Percentiles rank a stretch among this genome's conserved stretches.
These are phyloP conservation scores for Trididemnum clinides DNA, from an alignment of 23 tunicate species.

Conservation along the genomic window DNA sequence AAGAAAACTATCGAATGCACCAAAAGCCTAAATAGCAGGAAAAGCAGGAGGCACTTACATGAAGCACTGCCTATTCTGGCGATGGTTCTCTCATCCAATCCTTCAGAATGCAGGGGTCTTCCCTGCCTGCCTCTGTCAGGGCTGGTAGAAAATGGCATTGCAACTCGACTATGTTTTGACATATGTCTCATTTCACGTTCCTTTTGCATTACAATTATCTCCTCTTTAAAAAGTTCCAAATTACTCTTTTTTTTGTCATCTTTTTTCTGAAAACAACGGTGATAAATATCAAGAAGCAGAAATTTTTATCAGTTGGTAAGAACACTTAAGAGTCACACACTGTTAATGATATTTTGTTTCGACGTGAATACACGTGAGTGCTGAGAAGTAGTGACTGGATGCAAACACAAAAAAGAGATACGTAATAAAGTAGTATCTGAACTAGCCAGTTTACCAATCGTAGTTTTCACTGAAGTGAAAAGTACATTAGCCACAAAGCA, in stretches of 20 bases:
- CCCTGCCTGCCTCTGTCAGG: slow-evolving; percentile 7
- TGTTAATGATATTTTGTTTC: no score
- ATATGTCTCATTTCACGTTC: slow-evolving; percentile 90
- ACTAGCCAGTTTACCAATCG: no score
- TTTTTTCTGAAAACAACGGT: slow-evolving; percentile 76
- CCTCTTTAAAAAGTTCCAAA: slow-evolving; percentile 91
- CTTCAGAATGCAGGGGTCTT: slow-evolving; percentile 70
- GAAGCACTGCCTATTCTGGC: slow-evolving; percentile 35
- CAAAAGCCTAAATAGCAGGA: no score
- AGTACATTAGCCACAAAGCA: no score
- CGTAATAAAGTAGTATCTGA: no score
- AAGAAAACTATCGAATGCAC: no score
- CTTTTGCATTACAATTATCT: slow-evolving; percentile 72
- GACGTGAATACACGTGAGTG: background rate
- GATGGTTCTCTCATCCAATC: slow-evolving; percentile 37
- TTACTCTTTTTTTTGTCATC: slow-evolving; percentile 90
- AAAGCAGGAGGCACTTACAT: slow-evolving; percentile 44
- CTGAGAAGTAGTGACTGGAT: no score
- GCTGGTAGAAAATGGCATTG: slow-evolving; percentile 1
- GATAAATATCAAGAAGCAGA: background rate
- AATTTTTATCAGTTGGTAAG: background rate
- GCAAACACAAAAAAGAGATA: no score
- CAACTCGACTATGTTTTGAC: slow-evolving; percentile 40
- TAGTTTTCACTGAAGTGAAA: no score
- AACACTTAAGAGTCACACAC: background rate